Conservation (phyloP, 92 coral and sea anemone species). For the Heliopora coerulea region DNA sequence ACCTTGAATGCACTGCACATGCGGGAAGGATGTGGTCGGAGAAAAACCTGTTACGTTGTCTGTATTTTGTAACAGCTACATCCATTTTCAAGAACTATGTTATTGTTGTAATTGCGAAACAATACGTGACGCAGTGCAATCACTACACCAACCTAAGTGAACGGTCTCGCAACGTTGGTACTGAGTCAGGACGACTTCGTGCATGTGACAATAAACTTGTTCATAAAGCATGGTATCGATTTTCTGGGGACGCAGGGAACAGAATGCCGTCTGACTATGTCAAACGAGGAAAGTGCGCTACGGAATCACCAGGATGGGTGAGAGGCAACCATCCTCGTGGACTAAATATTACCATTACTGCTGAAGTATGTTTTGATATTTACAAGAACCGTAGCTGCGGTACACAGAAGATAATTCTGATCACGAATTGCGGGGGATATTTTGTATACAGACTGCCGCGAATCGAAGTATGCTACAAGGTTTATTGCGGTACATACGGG, state of each 20-base stretch:
- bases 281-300: constrained; percentile 19
- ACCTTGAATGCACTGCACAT: too few species aligned
- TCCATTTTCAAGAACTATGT: too few species aligned
- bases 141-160: not conserved
- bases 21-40: too few species aligned
- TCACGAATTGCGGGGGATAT: constrained; percentile 35
- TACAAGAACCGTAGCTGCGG: not conserved
- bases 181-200: not conserved
- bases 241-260: constrained; percentile 47
- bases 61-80: too few species aligned
- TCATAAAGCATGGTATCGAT: constrained; percentile 46
- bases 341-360: not conserved
- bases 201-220: constrained; percentile 32
- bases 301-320: constrained; percentile 47
- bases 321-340: constrained; percentile 41
- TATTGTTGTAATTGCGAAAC: too few species aligned
- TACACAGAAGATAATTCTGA: not conserved
- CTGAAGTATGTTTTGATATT: constrained; percentile 38
- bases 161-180: not conserved
- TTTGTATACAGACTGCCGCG: constrained; percentile 34
- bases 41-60: too few species aligned
- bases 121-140: too few species aligned
- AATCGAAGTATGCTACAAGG: not conserved
- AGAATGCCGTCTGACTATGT: constrained; percentile 42
- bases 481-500: constrained; percentile 14